Percentiles rank a stretch among this genome's conserved stretches.
Evolutionary conservation across 2,888 invertebrate genomes (phyloP).

Genomic region (Branchipolynoe longqiensis): DNA sequence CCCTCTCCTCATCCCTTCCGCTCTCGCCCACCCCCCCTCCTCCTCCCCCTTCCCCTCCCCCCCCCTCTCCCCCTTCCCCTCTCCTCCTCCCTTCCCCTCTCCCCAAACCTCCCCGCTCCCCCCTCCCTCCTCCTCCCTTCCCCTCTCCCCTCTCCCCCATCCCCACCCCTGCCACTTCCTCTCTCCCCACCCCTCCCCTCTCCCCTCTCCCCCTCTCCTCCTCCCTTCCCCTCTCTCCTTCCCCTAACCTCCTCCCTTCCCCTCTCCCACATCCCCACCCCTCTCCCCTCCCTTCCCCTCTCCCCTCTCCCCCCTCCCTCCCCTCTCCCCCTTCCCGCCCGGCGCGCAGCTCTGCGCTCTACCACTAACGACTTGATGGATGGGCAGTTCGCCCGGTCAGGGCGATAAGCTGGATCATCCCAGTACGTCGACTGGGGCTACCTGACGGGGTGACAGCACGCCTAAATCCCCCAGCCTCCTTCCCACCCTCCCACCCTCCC

Average conservation of each 20-base stretch:
- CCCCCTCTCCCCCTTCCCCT: neutral
- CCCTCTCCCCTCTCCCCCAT: neutral
- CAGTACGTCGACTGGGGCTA: neutral
- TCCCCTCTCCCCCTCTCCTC: neutral
- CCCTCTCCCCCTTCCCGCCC: neutral
- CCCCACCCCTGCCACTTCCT: neutral
- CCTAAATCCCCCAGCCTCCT: conserved; percentile 1
- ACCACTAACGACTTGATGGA: conserved; percentile 51
- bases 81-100: neutral
- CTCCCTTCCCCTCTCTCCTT: conserved; percentile 1
- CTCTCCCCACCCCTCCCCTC: neutral
- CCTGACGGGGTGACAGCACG: conserved; percentile 50
- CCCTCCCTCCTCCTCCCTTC: neutral
- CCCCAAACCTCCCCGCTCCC: neutral
- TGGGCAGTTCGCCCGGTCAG: conserved; percentile 25
- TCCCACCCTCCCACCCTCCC: neutral
- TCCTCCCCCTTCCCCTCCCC: neutral
- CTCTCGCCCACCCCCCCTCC: neutral
- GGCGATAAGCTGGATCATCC: conserved; percentile 52
- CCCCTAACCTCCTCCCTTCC: neutral
- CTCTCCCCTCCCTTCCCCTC: conserved; percentile 1
- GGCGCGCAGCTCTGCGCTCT: neutral
- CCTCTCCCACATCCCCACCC: neutral
- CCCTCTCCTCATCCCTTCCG: neutral
- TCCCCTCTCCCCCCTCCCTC: neutral